Conservation (phyloP, 2,113 vertebrate genomes). For the Oryzias celebensis region DNA sequence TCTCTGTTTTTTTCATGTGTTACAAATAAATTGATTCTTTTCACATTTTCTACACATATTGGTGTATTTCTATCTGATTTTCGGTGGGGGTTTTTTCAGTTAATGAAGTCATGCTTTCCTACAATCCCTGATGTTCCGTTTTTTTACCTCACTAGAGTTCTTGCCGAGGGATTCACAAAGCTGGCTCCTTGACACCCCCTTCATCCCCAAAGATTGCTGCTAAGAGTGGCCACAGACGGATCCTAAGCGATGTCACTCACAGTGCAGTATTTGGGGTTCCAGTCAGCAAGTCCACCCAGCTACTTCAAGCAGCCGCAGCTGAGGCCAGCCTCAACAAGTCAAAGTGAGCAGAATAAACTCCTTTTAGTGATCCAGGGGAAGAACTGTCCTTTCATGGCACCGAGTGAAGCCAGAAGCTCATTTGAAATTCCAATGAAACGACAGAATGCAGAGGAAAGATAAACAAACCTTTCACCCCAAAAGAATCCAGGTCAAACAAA, state of each 20-base stretch:
- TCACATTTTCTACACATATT: background rate
- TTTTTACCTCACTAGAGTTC: constrained; percentile 18
- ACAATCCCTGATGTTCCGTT: background rate
- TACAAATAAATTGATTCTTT: background rate
- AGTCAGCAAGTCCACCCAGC: constrained; percentile 95
- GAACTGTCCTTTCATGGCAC: constrained; percentile 56
- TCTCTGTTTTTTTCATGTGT: background rate
- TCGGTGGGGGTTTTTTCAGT: background rate
- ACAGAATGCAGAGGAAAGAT: constrained; percentile 29
- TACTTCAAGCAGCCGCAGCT: constrained; percentile 93
- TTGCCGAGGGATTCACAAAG: constrained; percentile 76
- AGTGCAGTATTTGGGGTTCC: constrained; percentile 95
- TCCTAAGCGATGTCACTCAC: constrained; percentile 96
- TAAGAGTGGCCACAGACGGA: constrained; percentile 90
- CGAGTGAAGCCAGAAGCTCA: constrained; percentile 20
- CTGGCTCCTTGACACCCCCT: constrained; percentile 92
- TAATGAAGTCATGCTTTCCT: background rate
- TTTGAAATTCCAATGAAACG: constrained; percentile 59
- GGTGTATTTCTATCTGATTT: background rate
- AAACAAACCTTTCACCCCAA: constrained; percentile 38
- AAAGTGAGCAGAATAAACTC: constrained; percentile 82
- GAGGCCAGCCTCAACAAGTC: constrained; percentile 98
- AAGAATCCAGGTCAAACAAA: constrained; percentile 22
- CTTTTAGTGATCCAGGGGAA: constrained; percentile 37
- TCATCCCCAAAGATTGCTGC: constrained; percentile 92